Base-by-base conservation (phyloP, 2,888 invertebrate genomes). In the Luperina testacea region DNA sequence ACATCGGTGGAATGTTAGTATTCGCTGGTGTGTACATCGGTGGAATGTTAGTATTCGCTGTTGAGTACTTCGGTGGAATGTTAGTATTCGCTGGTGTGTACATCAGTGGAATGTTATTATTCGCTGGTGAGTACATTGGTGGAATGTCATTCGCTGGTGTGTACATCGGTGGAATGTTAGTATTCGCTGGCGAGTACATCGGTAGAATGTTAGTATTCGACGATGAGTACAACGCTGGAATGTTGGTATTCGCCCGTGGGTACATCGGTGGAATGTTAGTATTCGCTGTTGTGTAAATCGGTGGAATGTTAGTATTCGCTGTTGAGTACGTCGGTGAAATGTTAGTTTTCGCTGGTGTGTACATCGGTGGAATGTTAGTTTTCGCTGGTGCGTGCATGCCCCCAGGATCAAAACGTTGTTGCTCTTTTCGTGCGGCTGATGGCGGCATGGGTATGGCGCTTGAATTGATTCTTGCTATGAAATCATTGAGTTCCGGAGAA, bases 391-490 rank as follows among this genome's bases (percentile, higher is more conserved):
- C 32, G 17, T 32, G 15, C n/a, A 48, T 38, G 32, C 17, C 17
- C 38, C 15, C n/a, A 17, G 15, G 0, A 72, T 24, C 7, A 38
- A n/a, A 11, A 32, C n/a, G 48, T 51, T 38, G 63, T 17, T 32
- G 48, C 69, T 48, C 32, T 38, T 51, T 69, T 48, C 7, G 15
- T n/a, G 73, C 17, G 32, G 20, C 51, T 61, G 76, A 73, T 7
- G 59, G 75, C 27, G 76, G 75, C 75, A 51, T 74, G 4, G 75
- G 64, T 32, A 64, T 64, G 27, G 48, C 24, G 8, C 76, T 53
- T 8, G 75, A 24, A n/a, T 42, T 32, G 11, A 75, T 64, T 53
- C 63, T 75, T 32, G 51, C 4, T 53, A 51, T 75, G 32, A 75
- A 75, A 4, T 64, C 63, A 53, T 24, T 45, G 11, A 76, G 32